These are phyloP conservation scores for Phylloscopus trochiloides DNA, from an alignment of 2,113 vertebrate species.

Conservation along the genomic window DNA sequence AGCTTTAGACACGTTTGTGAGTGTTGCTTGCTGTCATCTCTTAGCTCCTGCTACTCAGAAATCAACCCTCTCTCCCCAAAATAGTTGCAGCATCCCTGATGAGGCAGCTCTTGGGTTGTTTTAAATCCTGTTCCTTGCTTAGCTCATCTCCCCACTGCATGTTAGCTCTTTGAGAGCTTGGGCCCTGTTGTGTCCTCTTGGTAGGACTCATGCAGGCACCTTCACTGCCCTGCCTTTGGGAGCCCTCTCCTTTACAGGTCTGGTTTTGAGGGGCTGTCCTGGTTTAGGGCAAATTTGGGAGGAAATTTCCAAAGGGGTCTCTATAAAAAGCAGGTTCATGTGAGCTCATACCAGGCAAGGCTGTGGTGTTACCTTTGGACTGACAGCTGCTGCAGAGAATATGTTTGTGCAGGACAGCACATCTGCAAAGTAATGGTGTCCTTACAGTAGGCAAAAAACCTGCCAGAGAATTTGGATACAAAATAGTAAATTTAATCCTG, in stretches of 20 bases:
- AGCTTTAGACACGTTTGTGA: background rate
- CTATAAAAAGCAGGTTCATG: background rate
- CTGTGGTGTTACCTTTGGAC: background rate
- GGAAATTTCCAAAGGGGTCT: background rate
- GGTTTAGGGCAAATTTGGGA: background rate
- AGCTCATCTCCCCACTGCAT: background rate
- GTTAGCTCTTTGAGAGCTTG: background rate
- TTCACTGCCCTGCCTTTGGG: background rate
- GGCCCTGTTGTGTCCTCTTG: background rate
- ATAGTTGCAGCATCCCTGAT: background rate
- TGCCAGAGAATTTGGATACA: background rate
- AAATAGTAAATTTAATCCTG: background rate
- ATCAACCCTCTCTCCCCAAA: background rate
- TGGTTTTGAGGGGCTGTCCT: background rate
- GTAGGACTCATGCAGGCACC: background rate
- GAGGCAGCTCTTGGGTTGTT: background rate
- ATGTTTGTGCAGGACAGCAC: background rate
- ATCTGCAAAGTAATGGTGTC: background rate
- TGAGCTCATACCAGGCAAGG: background rate
- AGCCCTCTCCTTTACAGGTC: background rate
- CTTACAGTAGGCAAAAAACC: background rate
- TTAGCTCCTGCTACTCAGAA: background rate
- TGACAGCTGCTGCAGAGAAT: background rate
- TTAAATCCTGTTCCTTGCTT: background rate
- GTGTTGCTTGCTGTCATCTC: background rate